Base-by-base conservation (phyloP, 1,140 invertebrate genomes). In the Neodiprion virginianus region DNA sequence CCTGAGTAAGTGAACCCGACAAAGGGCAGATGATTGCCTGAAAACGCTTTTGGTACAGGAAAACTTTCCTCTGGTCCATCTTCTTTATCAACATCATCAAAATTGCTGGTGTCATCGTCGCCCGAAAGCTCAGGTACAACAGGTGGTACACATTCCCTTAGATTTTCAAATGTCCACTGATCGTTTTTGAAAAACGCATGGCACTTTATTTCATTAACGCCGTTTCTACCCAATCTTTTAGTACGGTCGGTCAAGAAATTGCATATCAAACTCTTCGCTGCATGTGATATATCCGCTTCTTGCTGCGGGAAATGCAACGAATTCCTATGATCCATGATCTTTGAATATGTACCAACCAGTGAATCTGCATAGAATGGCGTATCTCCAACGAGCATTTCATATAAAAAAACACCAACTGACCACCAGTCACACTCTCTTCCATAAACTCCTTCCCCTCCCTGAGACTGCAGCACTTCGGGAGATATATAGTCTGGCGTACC, bases 401-500 rank as follows among this genome's bases (percentile, higher is more conserved):
- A 99, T 0, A 99, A 90, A 88, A 99, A 98, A 71, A 99, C 98
- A 65, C 98, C 98, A 14, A 99, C 98, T 14, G 97, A 98, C 99
- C 99, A 99, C 97, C 97, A 99, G 89, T 99, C 99, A 88, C 98
- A 99, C 88, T 99, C 98, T 53, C 96, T 89, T 0, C 98, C 98
- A 86, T 97, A 97, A 48, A 96, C 94, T 69, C 97, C 97, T 84
- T 98, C 96, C n/a, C 96, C 95, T 83, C 97, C 97, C 88, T 99
- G 98, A 8, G 97, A 99, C 85, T 98, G 96, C 72, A 99, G 90
- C 12, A 99, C 98, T 89, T 99, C 99, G 0, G 99, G 99, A 65
- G 97, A 98, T 80, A 99, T 99, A 83, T 99, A 99, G 89, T 99
- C 98, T 21, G 99, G 99, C 21, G 99, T 99, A 48, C 99, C 99